Conservation (phyloP, 2,113 vertebrate genomes). For the Oncorhynchus mykiss region DNA sequence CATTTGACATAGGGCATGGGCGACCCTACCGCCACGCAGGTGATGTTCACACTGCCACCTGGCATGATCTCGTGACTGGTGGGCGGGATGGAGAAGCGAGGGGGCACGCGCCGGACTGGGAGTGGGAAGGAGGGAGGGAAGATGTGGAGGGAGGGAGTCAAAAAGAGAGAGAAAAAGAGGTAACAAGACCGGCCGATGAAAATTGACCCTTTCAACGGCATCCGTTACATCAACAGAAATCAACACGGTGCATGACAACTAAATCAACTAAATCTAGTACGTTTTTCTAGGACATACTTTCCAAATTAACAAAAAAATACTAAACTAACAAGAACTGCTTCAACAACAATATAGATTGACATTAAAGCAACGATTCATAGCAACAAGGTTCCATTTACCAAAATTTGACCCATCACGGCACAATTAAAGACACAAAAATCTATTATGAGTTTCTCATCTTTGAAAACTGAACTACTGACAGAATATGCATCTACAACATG, state of each 20-base stretch:
- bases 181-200: constrained; percentile 76
- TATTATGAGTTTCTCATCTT: constrained; percentile 99
- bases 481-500: constrained; percentile 33
- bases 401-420: constrained; percentile 97
- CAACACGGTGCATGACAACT: constrained; percentile 60
- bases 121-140: constrained; percentile 70
- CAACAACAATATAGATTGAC: constrained; percentile 97
- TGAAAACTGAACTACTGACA: constrained; percentile 60
- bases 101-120: constrained; percentile 95
- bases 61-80: constrained; percentile 98
- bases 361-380: constrained; percentile 97
- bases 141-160: constrained; percentile 75
- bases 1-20: constrained; percentile 99
- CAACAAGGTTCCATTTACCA: constrained; percentile 98
- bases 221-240: constrained; percentile 62
- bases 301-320: constrained; percentile 69
- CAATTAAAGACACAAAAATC: constrained; percentile 99
- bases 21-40: constrained; percentile 96
- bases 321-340: constrained; percentile 89
- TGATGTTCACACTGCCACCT: constrained; percentile 97
- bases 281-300: background rate
- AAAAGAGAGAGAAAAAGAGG: constrained; percentile 77
- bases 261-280: constrained; percentile 44
- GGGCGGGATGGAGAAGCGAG: constrained; percentile 96
- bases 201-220: constrained; percentile 68